Evolutionary conservation across 2,797 vertebrate genomes (phyloP), one percentile per base, ranked within the genome.

Genomic region (Diplodus puntazzo): DNA sequence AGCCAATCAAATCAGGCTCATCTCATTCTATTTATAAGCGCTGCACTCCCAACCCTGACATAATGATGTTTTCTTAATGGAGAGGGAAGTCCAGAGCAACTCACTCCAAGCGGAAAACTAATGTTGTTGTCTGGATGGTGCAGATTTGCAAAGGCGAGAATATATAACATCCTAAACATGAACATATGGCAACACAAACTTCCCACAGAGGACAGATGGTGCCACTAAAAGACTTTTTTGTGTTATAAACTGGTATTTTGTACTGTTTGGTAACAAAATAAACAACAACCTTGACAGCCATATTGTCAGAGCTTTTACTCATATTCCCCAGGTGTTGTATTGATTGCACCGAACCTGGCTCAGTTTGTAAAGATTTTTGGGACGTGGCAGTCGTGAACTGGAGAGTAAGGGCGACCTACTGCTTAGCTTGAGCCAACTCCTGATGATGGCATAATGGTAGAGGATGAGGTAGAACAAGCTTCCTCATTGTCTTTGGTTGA

Each of bases 201-300:
- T 75, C 64, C 52, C 61, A 57, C 60, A 23, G 58, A 85, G 81
- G 65, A 85, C 83, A 87, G 81, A 84, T 86, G 81, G 81, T 70
- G 59, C 77, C 69, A 68, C 69, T 75, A 67, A 79, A 77, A 61
- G 21, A 55, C 60, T 50, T 69, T 55, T 67, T 72, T 54, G 30
- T 53, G 48, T 57, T 79, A 60, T 78, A 18, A 79, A 78, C 77
- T 62, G 20, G 8, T 59, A 55, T 76, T 69, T 81, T 87, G 42
- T 71, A 12, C 34, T 69, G 9, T 73, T 79, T 52, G 71, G 45
- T 77, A 34, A 65, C 21, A 39, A 39, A 77, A 46, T 59, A 39
- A 39, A 39, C 39, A 39, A 60, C 59, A 59, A 58, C 57, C 59
- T 45, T 6, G 13, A 48, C 46, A 45, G n/a, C 64, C 67, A 64